A percentile compares a stretch with the other conserved stretches of the same genome.
Evolutionary conservation across 2,113 vertebrate genomes (phyloP).

Genomic region (Oncorhynchus gorbuscha): DNA sequence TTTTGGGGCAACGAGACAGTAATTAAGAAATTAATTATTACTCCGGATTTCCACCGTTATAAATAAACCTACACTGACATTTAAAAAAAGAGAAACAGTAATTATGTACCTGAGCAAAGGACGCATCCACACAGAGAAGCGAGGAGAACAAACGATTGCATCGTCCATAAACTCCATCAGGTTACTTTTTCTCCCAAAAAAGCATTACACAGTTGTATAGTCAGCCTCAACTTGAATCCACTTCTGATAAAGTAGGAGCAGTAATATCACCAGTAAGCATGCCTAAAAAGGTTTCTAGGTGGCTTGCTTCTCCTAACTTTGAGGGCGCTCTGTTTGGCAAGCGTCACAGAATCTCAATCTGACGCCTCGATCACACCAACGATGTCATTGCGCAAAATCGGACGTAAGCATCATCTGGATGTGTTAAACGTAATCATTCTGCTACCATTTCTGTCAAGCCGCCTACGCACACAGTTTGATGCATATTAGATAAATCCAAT

Average conservation of each 20-base stretch:
- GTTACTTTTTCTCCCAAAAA: background rate
- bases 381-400: no score
- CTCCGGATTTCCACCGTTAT: background rate
- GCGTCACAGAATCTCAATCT: background rate
- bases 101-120: constrained; percentile 40
- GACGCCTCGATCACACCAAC: no score
- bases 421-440: no score
- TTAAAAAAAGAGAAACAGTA: background rate
- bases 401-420: no score
- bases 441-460: no score
- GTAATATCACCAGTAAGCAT: background rate
- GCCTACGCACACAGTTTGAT: no score
- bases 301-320: background rate
- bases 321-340: background rate
- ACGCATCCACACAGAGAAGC: constrained; percentile 37
- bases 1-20: no score
- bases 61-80: background rate
- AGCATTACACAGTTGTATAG: background rate
- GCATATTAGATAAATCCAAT: no score
- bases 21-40: no score
- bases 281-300: background rate
- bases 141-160: constrained; percentile 34
- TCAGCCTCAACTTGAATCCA: background rate
- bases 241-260: background rate
- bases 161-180: constrained; percentile 45